These are phyloP conservation scores for Ichneumon xanthorius DNA, from an alignment of 2,888 invertebrate genomes.

Conservation along the genomic window DNA sequence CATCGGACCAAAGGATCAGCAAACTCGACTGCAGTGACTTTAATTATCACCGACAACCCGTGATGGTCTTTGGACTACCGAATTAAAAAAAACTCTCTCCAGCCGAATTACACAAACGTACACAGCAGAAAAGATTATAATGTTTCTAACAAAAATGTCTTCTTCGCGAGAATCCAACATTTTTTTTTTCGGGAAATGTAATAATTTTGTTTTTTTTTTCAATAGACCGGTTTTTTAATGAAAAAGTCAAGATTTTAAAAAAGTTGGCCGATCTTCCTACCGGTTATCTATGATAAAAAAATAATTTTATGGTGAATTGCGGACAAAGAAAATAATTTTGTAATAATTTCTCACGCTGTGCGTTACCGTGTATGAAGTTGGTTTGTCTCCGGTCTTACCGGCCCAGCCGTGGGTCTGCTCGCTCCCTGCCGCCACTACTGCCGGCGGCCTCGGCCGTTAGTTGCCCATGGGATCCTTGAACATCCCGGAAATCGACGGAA, in stretches of 20 bases:
- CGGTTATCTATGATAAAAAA: background rate
- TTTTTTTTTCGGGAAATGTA: no score
- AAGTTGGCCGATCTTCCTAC: background rate
- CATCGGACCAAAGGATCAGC: background rate
- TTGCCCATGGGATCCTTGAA: slow-evolving; percentile 50
- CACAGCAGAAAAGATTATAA: no score
- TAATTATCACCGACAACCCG: background rate
- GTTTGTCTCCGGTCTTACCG: background rate
- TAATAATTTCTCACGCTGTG: background rate
- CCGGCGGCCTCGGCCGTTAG: slow-evolving; percentile 40
- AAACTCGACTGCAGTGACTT: slow-evolving; percentile 10
- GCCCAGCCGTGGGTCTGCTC: slow-evolving; percentile 2
- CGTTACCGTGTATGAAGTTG: background rate
- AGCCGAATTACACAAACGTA: background rate
- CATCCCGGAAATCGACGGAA: slow-evolving; percentile 45
- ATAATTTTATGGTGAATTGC: background rate
- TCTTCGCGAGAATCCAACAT: no score
- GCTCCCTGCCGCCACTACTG: slow-evolving; percentile 21
- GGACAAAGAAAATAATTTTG: background rate
- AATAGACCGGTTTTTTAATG: background rate
- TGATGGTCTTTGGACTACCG: background rate
- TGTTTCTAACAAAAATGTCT: no score
- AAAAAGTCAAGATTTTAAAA: no score
- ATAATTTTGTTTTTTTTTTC: no score
- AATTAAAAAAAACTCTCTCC: background rate